Conservation (phyloP, 2,888 invertebrate species). For the Mactromeris polynyma region DNA sequence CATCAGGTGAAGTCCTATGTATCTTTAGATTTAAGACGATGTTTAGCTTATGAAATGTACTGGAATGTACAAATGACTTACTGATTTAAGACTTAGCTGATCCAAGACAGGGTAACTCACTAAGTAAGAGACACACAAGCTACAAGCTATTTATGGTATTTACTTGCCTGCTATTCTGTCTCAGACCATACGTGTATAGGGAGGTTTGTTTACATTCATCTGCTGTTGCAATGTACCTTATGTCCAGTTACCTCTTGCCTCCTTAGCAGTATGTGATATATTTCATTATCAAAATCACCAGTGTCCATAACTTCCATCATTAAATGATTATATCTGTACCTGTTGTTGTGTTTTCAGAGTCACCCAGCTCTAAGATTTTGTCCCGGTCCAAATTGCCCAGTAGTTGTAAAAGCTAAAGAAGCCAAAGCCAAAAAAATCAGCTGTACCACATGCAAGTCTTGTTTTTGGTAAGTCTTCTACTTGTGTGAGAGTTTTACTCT, state of each 20-base stretch:
- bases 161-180: too few relatives aligned
- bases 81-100: too few relatives aligned
- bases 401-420: conserved; percentile 93
- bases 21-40: too few relatives aligned
- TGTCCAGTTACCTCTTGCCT: not conserved
- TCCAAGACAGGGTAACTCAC: too few relatives aligned
- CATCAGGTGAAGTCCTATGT: too few relatives aligned
- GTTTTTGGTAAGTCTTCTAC: conserved; percentile 92
- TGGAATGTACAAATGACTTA: too few relatives aligned
- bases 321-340: not conserved
- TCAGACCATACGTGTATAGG: too few relatives aligned
- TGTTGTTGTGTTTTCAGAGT: conserved; percentile 79
- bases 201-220: too few relatives aligned
- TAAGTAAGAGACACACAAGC: too few relatives aligned
- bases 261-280: not conserved
- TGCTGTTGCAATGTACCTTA: too few relatives aligned
- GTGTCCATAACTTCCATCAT: not conserved
- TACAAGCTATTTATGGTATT: too few relatives aligned
- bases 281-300: not conserved
- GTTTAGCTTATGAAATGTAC: too few relatives aligned
- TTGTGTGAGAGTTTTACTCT: not conserved
- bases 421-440: conserved; percentile 94
- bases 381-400: conserved; percentile 97
- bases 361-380: conserved; percentile 86
- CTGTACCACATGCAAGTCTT: conserved; percentile 95